Base-by-base conservation (phyloP, 2,113 vertebrate species). In the Clarias magur region DNA sequence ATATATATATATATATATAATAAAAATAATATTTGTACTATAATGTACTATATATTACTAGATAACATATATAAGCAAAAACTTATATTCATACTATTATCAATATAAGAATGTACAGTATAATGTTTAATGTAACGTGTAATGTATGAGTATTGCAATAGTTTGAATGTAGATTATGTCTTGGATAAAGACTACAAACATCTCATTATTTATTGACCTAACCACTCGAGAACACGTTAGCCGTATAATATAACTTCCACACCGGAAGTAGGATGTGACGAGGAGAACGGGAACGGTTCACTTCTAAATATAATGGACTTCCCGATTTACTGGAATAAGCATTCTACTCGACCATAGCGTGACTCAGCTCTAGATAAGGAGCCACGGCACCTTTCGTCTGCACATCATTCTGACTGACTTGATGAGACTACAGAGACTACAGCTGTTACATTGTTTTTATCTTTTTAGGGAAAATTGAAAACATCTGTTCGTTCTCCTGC, bases 241-340 rank as follows among this genome's bases (percentile, higher is more conserved):
- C 79, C 27, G 57, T 81, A 42, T 62, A 62, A 57, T 30, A 72
- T 3, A 56, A 84, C 67, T 73, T 84, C 65, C 82, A 60, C 1
- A 23, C 67, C 54, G 82, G 82, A 84, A 70, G n/a, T 56, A 21
- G 67, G 82, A 72, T 56, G 65, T 72, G 65, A 84, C 54, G 54
- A 83, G 48, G 56, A 34, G 54, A 54, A 38, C 27, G 54, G 82
- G 65, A 84, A 84, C 27, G 67, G 27, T 57, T 54, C 67, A 84
- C 59, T 54, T 76, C 89, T 84, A 87, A 89, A 88, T 87, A 90
- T 90, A 90, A 91, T 90, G 80, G 89, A 70, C 87, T 93, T 90
- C 91, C 92, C 78, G 67, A 83, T 38, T 94, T 95, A 95, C 94
- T 94, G 94, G 92, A 95, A 96, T 83, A 93, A 88, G 92, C 80